Conservation (phyloP, 1,140 invertebrate species). For the Hycleus cichorii region DNA sequence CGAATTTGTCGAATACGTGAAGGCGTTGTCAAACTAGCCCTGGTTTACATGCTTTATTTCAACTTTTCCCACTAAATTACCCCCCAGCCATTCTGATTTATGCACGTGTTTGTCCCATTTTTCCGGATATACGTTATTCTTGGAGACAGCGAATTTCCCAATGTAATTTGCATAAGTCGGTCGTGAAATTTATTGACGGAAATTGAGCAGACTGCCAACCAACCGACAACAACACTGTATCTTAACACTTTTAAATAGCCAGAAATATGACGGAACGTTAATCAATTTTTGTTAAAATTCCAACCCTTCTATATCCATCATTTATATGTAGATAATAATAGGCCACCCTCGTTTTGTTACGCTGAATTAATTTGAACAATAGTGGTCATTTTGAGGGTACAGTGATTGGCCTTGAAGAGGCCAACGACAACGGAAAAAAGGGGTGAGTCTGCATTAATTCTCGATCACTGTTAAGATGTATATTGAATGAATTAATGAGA, state of each 20-base stretch:
- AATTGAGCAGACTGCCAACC: background rate
- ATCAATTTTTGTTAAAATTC: no score
- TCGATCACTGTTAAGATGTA: background rate
- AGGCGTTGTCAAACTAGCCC: conserved; percentile 6
- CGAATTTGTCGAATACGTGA: background rate
- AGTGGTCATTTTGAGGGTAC: conserved; percentile 3
- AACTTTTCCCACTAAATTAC: conserved; percentile 21
- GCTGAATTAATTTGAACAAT: conserved; percentile 12
- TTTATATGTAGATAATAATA: no score
- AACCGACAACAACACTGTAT: no score
- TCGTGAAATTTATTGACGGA: conserved; percentile 11
- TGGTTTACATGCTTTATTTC: conserved; percentile 7
- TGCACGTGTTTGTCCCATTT: conserved; percentile 22
- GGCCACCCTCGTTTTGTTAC: background rate
- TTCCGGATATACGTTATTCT: conserved; percentile 13
- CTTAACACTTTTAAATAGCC: no score
- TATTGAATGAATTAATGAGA: no score
- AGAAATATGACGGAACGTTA: no score
- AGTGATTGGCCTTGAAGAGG: conserved; percentile 1
- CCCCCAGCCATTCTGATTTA: conserved; percentile 12
- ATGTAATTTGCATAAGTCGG: conserved; percentile 12
- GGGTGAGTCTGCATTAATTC: background rate
- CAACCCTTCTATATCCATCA: no score
- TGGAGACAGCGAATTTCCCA: conserved; percentile 7
- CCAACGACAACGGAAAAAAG: background rate